Evolutionary conservation across 2,888 invertebrate genomes (phyloP).

Genomic region (Myathropa florea): DNA sequence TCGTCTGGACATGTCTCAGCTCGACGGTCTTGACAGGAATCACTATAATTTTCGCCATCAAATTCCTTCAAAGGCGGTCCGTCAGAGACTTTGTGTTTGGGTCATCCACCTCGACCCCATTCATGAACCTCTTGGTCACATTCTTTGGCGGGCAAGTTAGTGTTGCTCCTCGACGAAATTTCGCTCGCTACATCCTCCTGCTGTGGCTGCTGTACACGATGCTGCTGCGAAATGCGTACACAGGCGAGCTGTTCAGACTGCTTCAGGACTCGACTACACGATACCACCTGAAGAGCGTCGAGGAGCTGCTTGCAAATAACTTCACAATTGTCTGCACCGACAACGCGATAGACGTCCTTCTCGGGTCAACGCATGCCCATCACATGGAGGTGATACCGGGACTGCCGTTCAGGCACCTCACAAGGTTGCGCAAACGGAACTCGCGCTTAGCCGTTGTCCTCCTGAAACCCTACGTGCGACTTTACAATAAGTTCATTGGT

Average conservation of each 20-base stretch:
- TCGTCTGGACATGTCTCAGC: constrained; percentile 75
- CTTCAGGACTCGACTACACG: constrained; percentile 75
- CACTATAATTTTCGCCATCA: constrained; percentile 71
- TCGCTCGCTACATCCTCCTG: constrained; percentile 76
- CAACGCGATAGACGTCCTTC: constrained; percentile 7
- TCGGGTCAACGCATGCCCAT: not conserved
- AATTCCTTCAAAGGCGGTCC: constrained; percentile 64
- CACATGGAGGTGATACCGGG: not conserved
- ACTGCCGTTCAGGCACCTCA: constrained; percentile 8
- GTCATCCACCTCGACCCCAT: constrained; percentile 73
- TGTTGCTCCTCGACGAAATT: constrained; percentile 74
- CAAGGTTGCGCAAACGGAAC: constrained; percentile 51
- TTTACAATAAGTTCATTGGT: constrained; percentile 72
- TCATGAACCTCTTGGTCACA: constrained; percentile 73
- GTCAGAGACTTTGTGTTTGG: constrained; percentile 74
- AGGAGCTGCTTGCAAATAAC: constrained; percentile 73
- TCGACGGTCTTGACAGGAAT: constrained; percentile 72
- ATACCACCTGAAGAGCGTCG: constrained; percentile 68
- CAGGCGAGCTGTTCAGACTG: constrained; percentile 75
- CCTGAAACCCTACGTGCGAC: constrained; percentile 62
- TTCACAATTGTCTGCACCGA: constrained; percentile 71
- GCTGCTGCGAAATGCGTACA: constrained; percentile 76
- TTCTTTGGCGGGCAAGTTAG: constrained; percentile 74
- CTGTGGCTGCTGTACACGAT: constrained; percentile 76
- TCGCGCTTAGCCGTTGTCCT: constrained; percentile 61